Percentiles rank a stretch among this genome's conserved stretches.
phyloP scores from a whole-genome alignment of 2,113 vertebrate species.

The Procapra przewalskii region DNA sequence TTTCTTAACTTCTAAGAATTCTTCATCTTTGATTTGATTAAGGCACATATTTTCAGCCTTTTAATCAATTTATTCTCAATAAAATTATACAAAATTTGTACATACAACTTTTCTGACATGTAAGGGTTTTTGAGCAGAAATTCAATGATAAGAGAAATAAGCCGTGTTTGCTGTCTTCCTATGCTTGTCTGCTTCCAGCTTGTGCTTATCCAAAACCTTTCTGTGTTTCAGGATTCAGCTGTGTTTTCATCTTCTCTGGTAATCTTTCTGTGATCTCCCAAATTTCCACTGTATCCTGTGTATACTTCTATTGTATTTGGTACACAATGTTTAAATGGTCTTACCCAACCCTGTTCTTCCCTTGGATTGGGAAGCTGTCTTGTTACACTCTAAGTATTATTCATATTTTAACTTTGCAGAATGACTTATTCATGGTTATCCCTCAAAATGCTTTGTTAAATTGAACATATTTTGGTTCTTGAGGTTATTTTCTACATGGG shows the following conservation, averaged over 20 bases:
- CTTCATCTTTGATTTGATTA: neutral
- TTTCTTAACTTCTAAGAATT: neutral
- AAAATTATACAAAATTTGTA: neutral
- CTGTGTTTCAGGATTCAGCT: neutral
- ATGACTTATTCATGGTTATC: neutral
- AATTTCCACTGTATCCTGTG: neutral
- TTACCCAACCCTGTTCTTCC: neutral
- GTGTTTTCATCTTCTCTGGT: neutral
- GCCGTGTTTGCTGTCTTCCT: neutral
- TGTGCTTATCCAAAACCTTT: neutral
- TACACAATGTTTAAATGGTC: neutral
- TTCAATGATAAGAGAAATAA: neutral
- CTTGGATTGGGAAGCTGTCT: neutral
- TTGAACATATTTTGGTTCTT: neutral
- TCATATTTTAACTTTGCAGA: conserved; percentile 14
- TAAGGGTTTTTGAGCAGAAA: neutral
- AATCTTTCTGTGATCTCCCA: neutral
- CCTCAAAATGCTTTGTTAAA: neutral
- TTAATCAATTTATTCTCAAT: neutral
- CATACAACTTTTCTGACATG: neutral
- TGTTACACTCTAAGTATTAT: neutral
- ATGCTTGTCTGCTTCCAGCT: neutral
- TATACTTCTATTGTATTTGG: neutral
- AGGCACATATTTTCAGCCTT: neutral
- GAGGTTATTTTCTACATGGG: neutral